Conservation (phyloP, 2,888 invertebrate genomes). For the Nasonia oneida region DNA sequence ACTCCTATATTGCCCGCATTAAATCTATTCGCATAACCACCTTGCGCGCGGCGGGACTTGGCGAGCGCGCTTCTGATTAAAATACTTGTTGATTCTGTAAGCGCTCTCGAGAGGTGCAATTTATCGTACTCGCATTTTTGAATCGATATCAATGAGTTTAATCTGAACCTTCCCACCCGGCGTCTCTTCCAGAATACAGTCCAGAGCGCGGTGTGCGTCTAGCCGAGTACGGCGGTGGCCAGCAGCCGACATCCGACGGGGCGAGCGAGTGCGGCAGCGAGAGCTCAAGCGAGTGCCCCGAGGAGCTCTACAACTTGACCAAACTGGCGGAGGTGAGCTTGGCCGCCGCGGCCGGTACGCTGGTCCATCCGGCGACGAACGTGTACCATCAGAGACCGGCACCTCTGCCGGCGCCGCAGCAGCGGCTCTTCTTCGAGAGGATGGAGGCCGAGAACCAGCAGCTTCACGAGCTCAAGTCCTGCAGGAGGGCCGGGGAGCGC, state of each 20-base stretch:
- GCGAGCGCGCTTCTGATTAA: background rate
- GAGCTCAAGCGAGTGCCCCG: conserved; percentile 79
- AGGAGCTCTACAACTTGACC: conserved; percentile 87
- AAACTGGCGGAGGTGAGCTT: conserved; percentile 87
- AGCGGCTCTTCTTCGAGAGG: conserved; percentile 73
- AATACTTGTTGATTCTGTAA: background rate
- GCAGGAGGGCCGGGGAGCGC: background rate
- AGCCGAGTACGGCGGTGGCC: conserved; percentile 74
- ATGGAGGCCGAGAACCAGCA: conserved; percentile 70
- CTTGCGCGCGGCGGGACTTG: conserved; percentile 29
- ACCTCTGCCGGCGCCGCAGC: background rate
- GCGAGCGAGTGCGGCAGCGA: conserved; percentile 78
- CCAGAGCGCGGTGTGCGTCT: conserved; percentile 72
- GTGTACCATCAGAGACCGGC: conserved; percentile 67
- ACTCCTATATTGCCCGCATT: background rate
- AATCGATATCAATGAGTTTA: too few species aligned
- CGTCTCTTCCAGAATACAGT: conserved; percentile 71
- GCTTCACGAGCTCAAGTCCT: conserved; percentile 47
- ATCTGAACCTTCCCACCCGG: background rate
- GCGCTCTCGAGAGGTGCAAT: background rate
- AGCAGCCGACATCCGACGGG: conserved; percentile 77
- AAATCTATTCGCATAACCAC: conserved; percentile 59
- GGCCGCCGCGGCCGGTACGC: conserved; percentile 83
- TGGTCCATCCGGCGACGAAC: conserved; percentile 77
- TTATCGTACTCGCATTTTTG: too few species aligned